These are phyloP conservation scores for Drosophila nikananu DNA, from an alignment of 1,140 invertebrate species.

Conservation along the genomic window DNA sequence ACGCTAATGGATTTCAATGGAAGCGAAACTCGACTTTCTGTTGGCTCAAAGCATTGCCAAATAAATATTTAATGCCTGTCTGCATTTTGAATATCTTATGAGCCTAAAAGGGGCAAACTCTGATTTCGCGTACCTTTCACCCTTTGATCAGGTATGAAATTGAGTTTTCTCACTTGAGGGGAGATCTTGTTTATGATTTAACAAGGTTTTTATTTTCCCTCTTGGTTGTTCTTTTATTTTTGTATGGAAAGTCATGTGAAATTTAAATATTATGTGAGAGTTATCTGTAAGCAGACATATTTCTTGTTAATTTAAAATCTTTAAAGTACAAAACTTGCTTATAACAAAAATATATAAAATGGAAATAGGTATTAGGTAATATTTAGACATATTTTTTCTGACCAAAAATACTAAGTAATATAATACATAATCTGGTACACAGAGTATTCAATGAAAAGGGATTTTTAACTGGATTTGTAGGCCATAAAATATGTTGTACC, in stretches of 20 bases:
- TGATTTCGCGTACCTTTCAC: constrained; percentile 1
- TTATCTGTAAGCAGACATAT: too few species aligned
- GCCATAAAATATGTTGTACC: too few species aligned
- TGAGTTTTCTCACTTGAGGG: not conserved
- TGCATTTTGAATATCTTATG: constrained; percentile 28
- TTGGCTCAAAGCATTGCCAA: constrained; percentile 7
- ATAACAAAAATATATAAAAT: too few species aligned
- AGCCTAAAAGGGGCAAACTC: not conserved
- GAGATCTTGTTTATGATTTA: not conserved
- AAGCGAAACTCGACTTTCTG: constrained; percentile 8
- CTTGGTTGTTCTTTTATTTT: not conserved
- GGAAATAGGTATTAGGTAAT: too few species aligned
- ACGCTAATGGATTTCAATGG: constrained; percentile 46
- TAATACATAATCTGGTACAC: too few species aligned
- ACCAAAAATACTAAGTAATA: too few species aligned
- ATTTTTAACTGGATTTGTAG: too few species aligned
- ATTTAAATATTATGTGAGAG: not conserved
- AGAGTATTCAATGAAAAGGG: too few species aligned
- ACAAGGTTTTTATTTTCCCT: not conserved
- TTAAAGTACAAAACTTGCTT: not conserved
- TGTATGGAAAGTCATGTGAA: not conserved
- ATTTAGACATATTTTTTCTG: too few species aligned
- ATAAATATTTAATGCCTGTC: constrained; percentile 34
- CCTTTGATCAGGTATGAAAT: constrained; percentile 13
- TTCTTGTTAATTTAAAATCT: not conserved